Evolutionary conservation across 1,140 invertebrate species (phyloP).

Genomic region (Colletes latitarsis): DNA sequence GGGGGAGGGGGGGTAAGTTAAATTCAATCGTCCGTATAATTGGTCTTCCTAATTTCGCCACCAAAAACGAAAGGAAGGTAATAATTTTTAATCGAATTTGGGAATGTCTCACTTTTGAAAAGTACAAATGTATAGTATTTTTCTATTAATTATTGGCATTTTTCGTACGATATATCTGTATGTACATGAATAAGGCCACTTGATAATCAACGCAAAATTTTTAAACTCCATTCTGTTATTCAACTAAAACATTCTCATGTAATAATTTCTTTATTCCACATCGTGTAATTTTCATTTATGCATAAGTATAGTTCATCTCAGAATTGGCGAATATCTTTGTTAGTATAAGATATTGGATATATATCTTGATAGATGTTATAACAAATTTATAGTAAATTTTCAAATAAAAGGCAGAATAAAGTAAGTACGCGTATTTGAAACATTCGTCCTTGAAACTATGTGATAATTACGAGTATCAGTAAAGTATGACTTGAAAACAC

Average conservation of each 20-base stretch:
- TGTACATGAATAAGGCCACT: background rate
- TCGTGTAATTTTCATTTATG: slow-evolving; percentile 6
- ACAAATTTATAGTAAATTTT: background rate
- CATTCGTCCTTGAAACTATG: background rate
- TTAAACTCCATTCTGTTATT: background rate
- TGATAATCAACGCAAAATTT: background rate
- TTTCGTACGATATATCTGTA: background rate
- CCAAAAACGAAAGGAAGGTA: background rate
- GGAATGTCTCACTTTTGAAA: slow-evolving; percentile 9
- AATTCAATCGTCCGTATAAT: slow-evolving; percentile 27
- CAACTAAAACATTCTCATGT: background rate
- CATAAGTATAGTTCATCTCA: background rate
- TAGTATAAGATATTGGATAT: background rate
- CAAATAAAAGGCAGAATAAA: background rate
- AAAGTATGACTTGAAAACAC: background rate
- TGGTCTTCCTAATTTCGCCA: slow-evolving; percentile 17
- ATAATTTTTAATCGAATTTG: slow-evolving; percentile 15
- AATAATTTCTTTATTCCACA: background rate
- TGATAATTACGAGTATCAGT: background rate
- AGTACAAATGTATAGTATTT: slow-evolving; percentile 48
- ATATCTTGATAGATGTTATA: background rate
- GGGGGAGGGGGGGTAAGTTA: background rate
- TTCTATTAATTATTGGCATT: slow-evolving; percentile 29
- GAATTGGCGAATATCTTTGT: slow-evolving; percentile 17
- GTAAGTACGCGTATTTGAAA: slow-evolving; percentile 7